Conservation (phyloP, 2,113 vertebrate genomes). For the Mormyrus iriodes region DNA sequence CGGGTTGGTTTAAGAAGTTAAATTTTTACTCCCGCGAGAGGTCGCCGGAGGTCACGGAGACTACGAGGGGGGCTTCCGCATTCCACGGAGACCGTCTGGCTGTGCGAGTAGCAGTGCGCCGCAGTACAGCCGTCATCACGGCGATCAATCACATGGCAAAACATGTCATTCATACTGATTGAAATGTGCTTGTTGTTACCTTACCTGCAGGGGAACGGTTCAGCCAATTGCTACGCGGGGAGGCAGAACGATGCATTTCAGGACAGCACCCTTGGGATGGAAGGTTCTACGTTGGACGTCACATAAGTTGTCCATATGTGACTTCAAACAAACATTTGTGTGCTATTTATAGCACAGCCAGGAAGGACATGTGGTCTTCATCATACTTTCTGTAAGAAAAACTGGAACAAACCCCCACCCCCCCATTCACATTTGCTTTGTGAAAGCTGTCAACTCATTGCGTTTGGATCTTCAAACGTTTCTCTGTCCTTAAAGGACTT, state of each 20-base stretch:
- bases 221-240: background rate
- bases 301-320: slow-evolving; percentile 23
- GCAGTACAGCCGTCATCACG: background rate
- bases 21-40: background rate
- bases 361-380: slow-evolving; percentile 23
- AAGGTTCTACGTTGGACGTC: background rate
- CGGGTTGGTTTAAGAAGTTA: background rate
- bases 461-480: slow-evolving; percentile 6
- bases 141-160: background rate
- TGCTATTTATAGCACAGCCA: slow-evolving; percentile 25
- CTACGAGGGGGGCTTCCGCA: background rate
- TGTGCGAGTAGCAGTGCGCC: background rate
- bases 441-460: slow-evolving; percentile 10
- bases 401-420: background rate
- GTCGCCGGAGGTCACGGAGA: background rate
- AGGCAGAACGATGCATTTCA: background rate
- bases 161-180: background rate
- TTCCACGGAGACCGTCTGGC: background rate
- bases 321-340: slow-evolving; percentile 19
- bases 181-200: background rate
- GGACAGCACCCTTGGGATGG: background rate
- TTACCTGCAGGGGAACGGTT: background rate
- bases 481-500: slow-evolving; percentile 12
- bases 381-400: slow-evolving; percentile 18
- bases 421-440: background rate